These are phyloP conservation scores for Labeo catla DNA, from an alignment of 2,113 vertebrate genomes.

Conservation along the genomic window DNA sequence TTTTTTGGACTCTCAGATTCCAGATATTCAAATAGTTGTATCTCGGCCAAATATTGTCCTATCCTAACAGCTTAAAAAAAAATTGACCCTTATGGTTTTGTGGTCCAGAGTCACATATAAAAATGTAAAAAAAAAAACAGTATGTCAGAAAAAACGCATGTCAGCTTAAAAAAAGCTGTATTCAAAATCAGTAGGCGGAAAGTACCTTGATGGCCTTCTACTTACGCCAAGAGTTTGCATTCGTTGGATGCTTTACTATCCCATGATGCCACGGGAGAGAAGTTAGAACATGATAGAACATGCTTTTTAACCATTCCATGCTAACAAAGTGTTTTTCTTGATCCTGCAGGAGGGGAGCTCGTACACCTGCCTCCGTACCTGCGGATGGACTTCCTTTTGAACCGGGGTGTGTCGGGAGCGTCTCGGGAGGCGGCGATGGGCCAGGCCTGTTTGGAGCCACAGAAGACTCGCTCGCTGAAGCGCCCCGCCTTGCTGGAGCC, in stretches of 20 bases:
- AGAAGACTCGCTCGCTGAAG: conserved; percentile 97
- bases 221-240: not conserved
- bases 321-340: conserved; percentile 39
- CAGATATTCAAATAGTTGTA: too few species aligned
- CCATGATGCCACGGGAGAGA: not conserved
- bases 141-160: too few species aligned
- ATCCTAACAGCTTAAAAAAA: too few species aligned
- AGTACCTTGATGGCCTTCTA: not conserved
- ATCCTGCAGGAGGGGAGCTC: conserved; percentile 87
- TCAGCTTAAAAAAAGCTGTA: too few species aligned
- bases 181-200: not conserved
- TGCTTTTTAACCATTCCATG: too few species aligned
- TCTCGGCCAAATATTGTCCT: too few species aligned
- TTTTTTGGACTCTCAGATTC: too few species aligned
- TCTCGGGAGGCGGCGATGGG: conserved; percentile 85
- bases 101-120: too few species aligned
- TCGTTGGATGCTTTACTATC: not conserved
- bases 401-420: conserved; percentile 85
- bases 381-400: conserved; percentile 98
- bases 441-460: conserved; percentile 95
- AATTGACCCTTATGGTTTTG: too few species aligned
- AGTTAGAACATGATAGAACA: too few species aligned
- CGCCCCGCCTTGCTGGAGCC: conserved; percentile 84
- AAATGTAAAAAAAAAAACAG: too few species aligned
- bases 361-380: conserved; percentile 98